A percentile compares a stretch with the other conserved stretches of the same genome.
Conservation (phyloP, 92 coral and sea anemone species). For the Isaurus tuberculatus region DNA sequence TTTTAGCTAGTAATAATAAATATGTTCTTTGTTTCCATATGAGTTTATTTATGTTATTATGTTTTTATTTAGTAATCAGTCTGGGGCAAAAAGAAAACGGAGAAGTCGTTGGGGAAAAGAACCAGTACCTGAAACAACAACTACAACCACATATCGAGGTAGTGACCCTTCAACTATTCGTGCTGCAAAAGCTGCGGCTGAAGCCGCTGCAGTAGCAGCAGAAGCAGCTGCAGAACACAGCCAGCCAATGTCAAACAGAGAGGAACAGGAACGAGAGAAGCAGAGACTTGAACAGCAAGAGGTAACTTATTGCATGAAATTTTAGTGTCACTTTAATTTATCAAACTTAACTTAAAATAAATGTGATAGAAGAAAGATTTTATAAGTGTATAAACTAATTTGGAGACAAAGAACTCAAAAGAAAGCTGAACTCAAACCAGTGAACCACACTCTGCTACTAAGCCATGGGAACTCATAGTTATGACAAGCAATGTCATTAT, state of each 20-base stretch:
- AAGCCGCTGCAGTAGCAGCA: slow-evolving; percentile 80
- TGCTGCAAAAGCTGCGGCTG: slow-evolving; percentile 77
- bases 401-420: too few relatives aligned
- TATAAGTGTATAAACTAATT: too few relatives aligned
- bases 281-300: slow-evolving; percentile 93
- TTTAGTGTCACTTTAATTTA: not conserved
- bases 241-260: slow-evolving; percentile 75
- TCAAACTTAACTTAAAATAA: too few relatives aligned
- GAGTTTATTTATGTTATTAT: not conserved
- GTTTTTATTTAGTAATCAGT: not conserved
- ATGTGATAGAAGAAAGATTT: too few relatives aligned
- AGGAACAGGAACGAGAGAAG: slow-evolving; percentile 86
- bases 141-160: slow-evolving; percentile 40
- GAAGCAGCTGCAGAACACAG: slow-evolving; percentile 83
- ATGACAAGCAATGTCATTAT: too few relatives aligned
- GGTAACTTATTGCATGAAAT: slow-evolving; percentile 42
- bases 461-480: too few relatives aligned
- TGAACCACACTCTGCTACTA: too few relatives aligned
- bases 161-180: slow-evolving; percentile 60
- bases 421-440: too few relatives aligned
- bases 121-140: slow-evolving; percentile 15
- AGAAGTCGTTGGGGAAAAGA: slow-evolving; percentile 78
- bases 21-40: too few relatives aligned
- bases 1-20: too few relatives aligned
- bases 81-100: slow-evolving; percentile 65